Percentiles rank a stretch among this genome's conserved stretches.
Evolutionary conservation across 2,113 vertebrate genomes (phyloP).

Genomic region (Varanus komodoensis): DNA sequence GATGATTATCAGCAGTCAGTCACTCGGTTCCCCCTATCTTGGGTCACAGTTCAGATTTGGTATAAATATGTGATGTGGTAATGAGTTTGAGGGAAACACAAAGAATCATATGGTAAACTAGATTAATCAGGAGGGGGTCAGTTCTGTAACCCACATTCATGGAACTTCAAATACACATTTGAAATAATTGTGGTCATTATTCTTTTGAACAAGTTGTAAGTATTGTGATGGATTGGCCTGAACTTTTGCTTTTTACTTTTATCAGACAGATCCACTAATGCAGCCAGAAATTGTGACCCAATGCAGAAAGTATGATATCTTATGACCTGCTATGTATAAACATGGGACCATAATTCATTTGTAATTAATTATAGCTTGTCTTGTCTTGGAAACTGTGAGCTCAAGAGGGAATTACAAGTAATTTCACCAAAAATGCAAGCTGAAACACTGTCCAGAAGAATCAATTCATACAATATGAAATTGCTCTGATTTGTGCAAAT

Average conservation of each 20-base stretch:
- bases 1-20: slow-evolving; percentile 2
- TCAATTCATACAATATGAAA: not conserved
- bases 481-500: not conserved
- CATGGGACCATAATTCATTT: not conserved
- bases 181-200: not conserved
- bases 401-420: not conserved
- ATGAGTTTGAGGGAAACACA: slow-evolving; percentile 21
- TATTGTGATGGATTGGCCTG: not conserved
- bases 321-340: not conserved
- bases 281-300: not conserved
- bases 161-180: not conserved
- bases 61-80: slow-evolving; percentile 5
- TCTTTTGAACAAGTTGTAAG: slow-evolving; percentile 14
- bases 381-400: not conserved
- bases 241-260: not conserved
- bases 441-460: not conserved
- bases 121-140: not conserved
- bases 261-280: not conserved
- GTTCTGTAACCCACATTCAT: not conserved
- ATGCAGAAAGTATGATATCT: not conserved
- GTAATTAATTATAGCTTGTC: not conserved
- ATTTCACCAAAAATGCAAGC: not conserved
- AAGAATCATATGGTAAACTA: slow-evolving; percentile 2
- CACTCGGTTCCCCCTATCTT: not conserved
- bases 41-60: not conserved